Base-by-base conservation (phyloP, 2,797 vertebrate species). In the Poecilia gillii region DNA sequence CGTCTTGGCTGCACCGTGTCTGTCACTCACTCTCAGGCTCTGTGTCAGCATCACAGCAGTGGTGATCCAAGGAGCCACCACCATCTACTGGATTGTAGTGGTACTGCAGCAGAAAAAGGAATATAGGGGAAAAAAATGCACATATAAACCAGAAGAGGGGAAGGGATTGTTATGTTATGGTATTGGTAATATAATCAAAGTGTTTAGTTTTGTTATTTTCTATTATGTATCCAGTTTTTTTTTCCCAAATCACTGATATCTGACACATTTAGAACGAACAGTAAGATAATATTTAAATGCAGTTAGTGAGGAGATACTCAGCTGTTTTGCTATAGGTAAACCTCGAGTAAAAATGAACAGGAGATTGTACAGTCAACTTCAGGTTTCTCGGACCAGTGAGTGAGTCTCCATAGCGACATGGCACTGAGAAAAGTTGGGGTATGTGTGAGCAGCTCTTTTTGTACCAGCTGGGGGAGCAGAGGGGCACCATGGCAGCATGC, bases 51-150 rank as follows among this genome's bases (percentile, higher is more conserved):
- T 78, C 83, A 81, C 89, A 90, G 88, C 81, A 57, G 87, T 85
- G 76, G 84, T 94, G 94, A 87, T 91, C 87, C 87, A 94, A 83
- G 94, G 91, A 93, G 91, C 90, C 93, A 94, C 86, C 92, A 43
- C 95, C 95, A 95, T 95, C 95, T 95, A 92, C 93, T 94, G 95
- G 92, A 78, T 45, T 25, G 12, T 28, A 64, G 20, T 28, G 82
- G 93, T 89, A 94, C 91, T 93, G 85, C 94, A 93, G 5, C 39
- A 16, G 1, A 23, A 6, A 23, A 36, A 12, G 7, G 23, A 49
- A 39, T 0, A 5, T 11, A 62, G 62, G 20, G 2, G 1, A 25
- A 41, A 45, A 71, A 31, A 45, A 6, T 68, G 20, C 36, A 43
- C 66, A n/a, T 45, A 6, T 68, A 13, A 64, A 36, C 20, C 33